phyloP scores from a whole-genome alignment of 2,888 invertebrate species.

The Agrilus mali region DNA sequence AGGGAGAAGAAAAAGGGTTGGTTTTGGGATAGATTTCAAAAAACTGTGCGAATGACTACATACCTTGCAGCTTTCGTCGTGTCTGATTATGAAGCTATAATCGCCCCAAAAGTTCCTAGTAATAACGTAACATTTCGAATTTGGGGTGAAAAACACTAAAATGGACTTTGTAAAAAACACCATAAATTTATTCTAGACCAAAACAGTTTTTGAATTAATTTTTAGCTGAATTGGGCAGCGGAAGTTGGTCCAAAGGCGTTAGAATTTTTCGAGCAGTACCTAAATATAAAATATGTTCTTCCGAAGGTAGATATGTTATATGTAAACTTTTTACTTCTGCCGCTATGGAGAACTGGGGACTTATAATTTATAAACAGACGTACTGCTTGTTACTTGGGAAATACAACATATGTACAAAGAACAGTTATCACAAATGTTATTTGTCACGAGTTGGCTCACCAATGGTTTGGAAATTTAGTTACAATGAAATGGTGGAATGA shows the following conservation, averaged over 20 bases:
- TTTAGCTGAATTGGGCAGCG: slow-evolving; percentile 59
- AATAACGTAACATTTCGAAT: slow-evolving; percentile 48
- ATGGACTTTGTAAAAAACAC: too few relatives aligned
- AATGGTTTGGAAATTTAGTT: slow-evolving; percentile 75
- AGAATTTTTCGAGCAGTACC: slow-evolving; percentile 58
- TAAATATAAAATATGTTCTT: slow-evolving; percentile 57
- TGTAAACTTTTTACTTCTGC: slow-evolving; percentile 63
- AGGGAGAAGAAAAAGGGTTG: slow-evolving; percentile 46
- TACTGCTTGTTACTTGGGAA: slow-evolving; percentile 53
- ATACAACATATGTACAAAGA: slow-evolving; percentile 47
- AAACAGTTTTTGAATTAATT: slow-evolving; percentile 5
- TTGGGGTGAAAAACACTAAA: slow-evolving; percentile 62
- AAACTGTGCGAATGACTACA: slow-evolving; percentile 85
- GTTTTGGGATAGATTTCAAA: slow-evolving; percentile 58
- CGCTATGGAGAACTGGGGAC: slow-evolving; percentile 70
- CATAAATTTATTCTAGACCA: too few relatives aligned
- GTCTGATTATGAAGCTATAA: slow-evolving; percentile 53
- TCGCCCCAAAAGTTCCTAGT: slow-evolving; percentile 31
- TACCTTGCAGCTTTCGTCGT: slow-evolving; percentile 79
- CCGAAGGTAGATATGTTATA: slow-evolving; percentile 69
- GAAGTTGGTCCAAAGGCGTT: slow-evolving; percentile 63
- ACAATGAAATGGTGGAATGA: slow-evolving; percentile 79
- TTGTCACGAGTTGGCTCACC: slow-evolving; percentile 41
- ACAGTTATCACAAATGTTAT: slow-evolving; percentile 47
- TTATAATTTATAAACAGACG: slow-evolving; percentile 69